These are phyloP conservation scores for Cynocephalus volans DNA, from an alignment of 2,113 vertebrate species.

Conservation along the genomic window DNA sequence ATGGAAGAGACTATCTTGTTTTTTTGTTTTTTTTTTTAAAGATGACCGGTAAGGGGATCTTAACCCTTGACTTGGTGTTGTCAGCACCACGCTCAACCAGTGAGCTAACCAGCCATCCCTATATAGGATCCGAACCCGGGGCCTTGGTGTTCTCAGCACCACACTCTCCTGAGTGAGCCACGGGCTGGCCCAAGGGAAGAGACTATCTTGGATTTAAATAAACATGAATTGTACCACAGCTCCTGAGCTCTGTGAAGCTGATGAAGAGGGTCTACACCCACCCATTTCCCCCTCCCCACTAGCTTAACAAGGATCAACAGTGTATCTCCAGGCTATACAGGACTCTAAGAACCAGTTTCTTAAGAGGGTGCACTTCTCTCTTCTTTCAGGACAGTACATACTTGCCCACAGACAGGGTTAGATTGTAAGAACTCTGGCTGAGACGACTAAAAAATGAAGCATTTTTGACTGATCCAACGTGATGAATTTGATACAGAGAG, in stretches of 20 bases:
- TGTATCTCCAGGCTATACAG: not conserved
- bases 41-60: no score
- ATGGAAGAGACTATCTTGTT: not conserved
- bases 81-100: no score
- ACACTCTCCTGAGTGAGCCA: no score
- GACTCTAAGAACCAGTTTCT: not conserved
- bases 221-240: not conserved
- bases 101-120: no score
- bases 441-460: not conserved
- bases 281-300: accelerated
- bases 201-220: no score
- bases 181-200: no score
- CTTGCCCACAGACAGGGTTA: not conserved
- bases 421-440: not conserved
- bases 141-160: no score
- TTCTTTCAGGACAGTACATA: not conserved
- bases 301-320: not conserved
- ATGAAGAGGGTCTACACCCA: accelerated
- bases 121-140: no score
- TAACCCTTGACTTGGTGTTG: no score
- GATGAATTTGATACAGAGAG: not conserved
- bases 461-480: not conserved
- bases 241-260: not conserved
- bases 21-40: no score
- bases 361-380: not conserved